These are phyloP conservation scores for Neotoxoptera formosana DNA, from an alignment of 1,140 invertebrate genomes.

Conservation along the genomic window DNA sequence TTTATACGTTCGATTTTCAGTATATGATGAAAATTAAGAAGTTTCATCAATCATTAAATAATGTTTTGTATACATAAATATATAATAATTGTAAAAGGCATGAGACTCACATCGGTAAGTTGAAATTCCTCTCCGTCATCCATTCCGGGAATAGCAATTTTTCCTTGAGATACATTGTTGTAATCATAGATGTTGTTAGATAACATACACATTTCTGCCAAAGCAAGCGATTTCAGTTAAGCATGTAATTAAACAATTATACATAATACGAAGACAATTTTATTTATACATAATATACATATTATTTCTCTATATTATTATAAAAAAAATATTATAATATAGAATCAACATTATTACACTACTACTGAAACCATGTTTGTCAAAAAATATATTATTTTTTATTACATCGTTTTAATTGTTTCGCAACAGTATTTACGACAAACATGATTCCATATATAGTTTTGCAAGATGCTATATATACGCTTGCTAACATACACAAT, in stretches of 20 bases:
- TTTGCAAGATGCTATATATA: constrained; percentile 1
- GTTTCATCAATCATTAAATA: neutral
- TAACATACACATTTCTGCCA: constrained; percentile 68
- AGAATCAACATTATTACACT: neutral
- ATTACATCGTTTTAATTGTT: neutral
- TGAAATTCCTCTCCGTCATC: constrained; percentile 79
- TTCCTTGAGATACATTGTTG: constrained; percentile 79
- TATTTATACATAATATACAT: constrained; percentile 16
- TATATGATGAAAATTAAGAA: neutral
- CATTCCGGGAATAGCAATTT: constrained; percentile 76
- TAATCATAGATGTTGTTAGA: constrained; percentile 74
- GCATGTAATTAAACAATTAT: neutral
- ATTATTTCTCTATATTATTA: constrained; percentile 1
- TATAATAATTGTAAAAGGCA: neutral
- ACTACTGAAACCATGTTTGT: neutral
- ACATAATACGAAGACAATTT: neutral
- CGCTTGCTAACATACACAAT: constrained; percentile 19
- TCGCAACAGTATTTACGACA: neutral
- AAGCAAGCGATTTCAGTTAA: constrained; percentile 40
- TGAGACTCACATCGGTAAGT: constrained; percentile 75
- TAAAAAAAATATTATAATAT: neutral
- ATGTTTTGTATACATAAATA: neutral
- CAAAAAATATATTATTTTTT: neutral
- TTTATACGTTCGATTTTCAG: neutral
- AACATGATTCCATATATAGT: neutral